Base-by-base conservation (phyloP, 2,797 vertebrate species). In the Eupleurogrammus muticus region DNA sequence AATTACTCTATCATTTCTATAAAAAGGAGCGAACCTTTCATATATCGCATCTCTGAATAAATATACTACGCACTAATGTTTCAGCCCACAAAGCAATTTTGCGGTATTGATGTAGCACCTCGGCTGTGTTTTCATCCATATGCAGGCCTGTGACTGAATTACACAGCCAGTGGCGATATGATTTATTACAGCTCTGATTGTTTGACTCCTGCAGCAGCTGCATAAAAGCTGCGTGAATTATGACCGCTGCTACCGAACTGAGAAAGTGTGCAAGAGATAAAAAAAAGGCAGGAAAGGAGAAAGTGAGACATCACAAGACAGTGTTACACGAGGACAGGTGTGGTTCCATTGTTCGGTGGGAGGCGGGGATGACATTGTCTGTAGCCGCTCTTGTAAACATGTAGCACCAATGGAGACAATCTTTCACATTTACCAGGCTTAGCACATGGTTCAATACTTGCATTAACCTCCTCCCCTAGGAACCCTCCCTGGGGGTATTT, bases 111-210 rank as follows among this genome's bases (percentile, higher is more conserved):
- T 77, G 73, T 35, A 57, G 55, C 68, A 49, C 54, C 38, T 19
- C 5, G 20, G 56, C 56, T 79, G 66, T 66, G 64, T 63, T 81
- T 83, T 80, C 74, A 83, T 86, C 69, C 60, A 66, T 66, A 67
- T 61, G 77, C 68, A 72, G 63, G 40, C 47, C 19, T 76, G 47
- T 9, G 58, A 34, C 55, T 57, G 48, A 70, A 79, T 62, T 28
- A 60, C 67, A 68, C 23, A 71, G 70, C 65, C 49, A 59, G 60
- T 71, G 65, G 65, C 75, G 66, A 36, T 72, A 53, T 87, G 75
- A 90, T 85, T 84, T 87, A 84, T 80, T 63, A 71, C 32, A 36
- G 68, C 61, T 49, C 52, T 36, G 72, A 84, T 68, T 74, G 80
- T 87, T 66, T 75, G 60, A 67, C 73, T 75, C 44, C 35, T 14